These are phyloP conservation scores for Pandemis heparana DNA, from an alignment of 2,888 invertebrate species.

Conservation along the genomic window DNA sequence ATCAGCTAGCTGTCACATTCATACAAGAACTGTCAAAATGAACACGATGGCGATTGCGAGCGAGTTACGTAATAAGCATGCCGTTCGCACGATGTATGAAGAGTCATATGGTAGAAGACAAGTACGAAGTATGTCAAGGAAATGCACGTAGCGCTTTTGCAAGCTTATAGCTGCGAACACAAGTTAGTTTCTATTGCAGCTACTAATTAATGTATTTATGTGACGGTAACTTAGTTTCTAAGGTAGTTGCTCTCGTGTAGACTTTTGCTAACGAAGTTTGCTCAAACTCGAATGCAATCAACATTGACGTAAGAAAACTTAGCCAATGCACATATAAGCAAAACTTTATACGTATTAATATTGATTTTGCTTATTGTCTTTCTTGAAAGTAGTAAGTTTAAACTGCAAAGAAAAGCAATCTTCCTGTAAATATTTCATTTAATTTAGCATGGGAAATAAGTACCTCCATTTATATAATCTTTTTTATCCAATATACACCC, in stretches of 20 bases:
- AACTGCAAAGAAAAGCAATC: too few relatives aligned
- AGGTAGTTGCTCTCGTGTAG: constrained; percentile 4
- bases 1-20: too few relatives aligned
- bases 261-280: background rate
- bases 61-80: too few relatives aligned
- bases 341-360: background rate
- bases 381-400: too few relatives aligned
- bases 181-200: background rate
- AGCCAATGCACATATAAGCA: background rate
- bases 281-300: background rate
- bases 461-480: too few relatives aligned
- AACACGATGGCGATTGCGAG: too few relatives aligned
- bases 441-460: too few relatives aligned
- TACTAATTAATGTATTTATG: background rate
- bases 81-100: background rate
- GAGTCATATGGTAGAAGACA: background rate
- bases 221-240: background rate
- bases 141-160: background rate
- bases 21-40: too few relatives aligned
- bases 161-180: too few relatives aligned
- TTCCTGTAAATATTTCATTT: too few relatives aligned
- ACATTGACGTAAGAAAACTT: constrained; percentile 1
- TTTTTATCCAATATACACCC: too few relatives aligned
- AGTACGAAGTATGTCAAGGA: background rate
- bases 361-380: too few relatives aligned